Base-by-base conservation (phyloP, 2,888 invertebrate genomes). In the Microplitis deprimator region DNA sequence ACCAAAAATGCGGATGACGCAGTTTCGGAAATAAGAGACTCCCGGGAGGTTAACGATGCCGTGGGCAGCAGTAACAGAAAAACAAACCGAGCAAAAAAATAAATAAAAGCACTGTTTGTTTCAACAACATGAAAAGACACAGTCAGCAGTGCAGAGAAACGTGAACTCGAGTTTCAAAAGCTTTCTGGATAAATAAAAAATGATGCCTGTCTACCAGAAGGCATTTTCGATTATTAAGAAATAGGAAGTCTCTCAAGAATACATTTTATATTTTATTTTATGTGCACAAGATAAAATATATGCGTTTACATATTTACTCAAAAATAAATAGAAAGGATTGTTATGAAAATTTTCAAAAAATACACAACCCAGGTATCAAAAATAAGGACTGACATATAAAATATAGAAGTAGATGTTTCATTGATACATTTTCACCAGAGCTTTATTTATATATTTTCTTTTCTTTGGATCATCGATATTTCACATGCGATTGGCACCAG, bases 1-100 rank as follows among this genome's bases (percentile, higher is more conserved):
- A 39, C 40, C 59, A 17, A 76, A 71, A 76, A 71, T 76, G 76
- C 60, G 71, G 41, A 38, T 60, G 65, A 39, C 65, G 60, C 40
- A 40, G n/a, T 16, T 40, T 38, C 38, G 59, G 59, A 39, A 75
- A 61, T 38, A 68, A 68, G 40, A 20, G 61, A 60, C 59, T 61
- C 71, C 38, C n/a, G 5, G 61, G 71, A 61, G 61, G 20, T 60
- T 7, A n/a, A 61, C n/a, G 16, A 29, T 38, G 8, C 16, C 8
- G 71, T 13, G n/a, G 29, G n/a, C 40, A n/a, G 16, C 50, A 13
- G 13, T 13, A 10, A 13, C 8, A 8, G 4, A 13, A 50, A 50
- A 50, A 13, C 50, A 13, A 50, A 50, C 41, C 1, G 5, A 10
- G 41, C 8, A 41, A 50, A 50, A 50, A 50, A 50, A 13, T 50